Percentiles rank a stretch among this genome's conserved stretches.
These are phyloP conservation scores for Trialeurodes vaporariorum DNA, from an alignment of 1,140 invertebrate species.

Conservation along the genomic window DNA sequence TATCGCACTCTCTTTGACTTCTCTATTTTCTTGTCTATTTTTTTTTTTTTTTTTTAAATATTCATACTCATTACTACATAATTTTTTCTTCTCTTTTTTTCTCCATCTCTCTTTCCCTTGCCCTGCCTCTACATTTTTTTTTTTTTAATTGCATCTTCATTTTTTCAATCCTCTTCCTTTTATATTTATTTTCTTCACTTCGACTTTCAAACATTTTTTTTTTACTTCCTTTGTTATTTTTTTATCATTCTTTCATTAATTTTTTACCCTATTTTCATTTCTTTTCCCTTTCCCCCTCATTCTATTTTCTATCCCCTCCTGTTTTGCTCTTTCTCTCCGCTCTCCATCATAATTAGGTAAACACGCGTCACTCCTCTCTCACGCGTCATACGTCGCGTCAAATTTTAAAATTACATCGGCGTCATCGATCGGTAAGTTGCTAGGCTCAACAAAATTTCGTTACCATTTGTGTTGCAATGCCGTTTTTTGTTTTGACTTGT, in stretches of 20 bases:
- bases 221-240: background rate
- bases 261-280: slow-evolving; percentile 5
- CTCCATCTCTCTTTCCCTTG: slow-evolving; percentile 9
- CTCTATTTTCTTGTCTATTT: too few relatives aligned
- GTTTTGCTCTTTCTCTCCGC: slow-evolving; percentile 3
- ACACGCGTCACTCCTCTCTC: slow-evolving; percentile 50
- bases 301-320: too few relatives aligned
- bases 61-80: too few relatives aligned
- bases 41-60: too few relatives aligned
- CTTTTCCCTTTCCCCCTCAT: background rate
- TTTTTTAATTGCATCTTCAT: background rate
- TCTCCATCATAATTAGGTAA: slow-evolving; percentile 36
- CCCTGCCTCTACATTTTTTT: background rate
- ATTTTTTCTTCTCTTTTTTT: slow-evolving; percentile 14
- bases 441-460: slow-evolving; percentile 15
- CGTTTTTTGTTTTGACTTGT: background rate
- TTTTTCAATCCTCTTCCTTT: too few relatives aligned
- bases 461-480: background rate
- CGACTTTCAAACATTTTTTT: background rate
- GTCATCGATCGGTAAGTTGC: slow-evolving; percentile 59
- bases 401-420: slow-evolving; percentile 50
- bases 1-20: too few relatives aligned
- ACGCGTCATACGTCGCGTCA: slow-evolving; percentile 48
- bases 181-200: too few relatives aligned
- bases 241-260: background rate